Evolutionary conservation across 2,113 vertebrate genomes (phyloP).

Genomic region (Carassius gibelio): DNA sequence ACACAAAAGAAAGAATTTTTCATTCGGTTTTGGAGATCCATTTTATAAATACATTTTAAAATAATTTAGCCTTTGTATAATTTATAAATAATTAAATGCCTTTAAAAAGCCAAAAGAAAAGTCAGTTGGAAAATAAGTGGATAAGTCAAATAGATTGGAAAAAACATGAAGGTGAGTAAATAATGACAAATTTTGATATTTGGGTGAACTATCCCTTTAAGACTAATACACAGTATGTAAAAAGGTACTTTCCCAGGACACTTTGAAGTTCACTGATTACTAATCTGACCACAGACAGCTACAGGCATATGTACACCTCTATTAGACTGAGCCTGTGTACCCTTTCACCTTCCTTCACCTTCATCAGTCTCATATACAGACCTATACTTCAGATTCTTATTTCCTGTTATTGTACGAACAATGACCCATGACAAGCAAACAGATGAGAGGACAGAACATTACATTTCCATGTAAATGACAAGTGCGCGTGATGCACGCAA

Average conservation of each 20-base stretch:
- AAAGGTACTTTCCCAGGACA: neutral
- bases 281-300: slow-evolving; percentile 51
- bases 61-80: too few relatives aligned
- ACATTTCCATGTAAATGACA: slow-evolving; percentile 80
- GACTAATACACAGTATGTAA: neutral
- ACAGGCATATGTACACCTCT: slow-evolving; percentile 55
- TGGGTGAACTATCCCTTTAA: neutral
- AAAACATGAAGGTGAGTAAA: neutral
- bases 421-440: slow-evolving; percentile 69
- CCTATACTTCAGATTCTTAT: slow-evolving; percentile 65
- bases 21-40: neutral
- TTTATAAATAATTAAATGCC: neutral
- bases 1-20: neutral
- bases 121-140: neutral
- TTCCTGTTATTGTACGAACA: slow-evolving; percentile 67
- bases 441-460: slow-evolving; percentile 67
- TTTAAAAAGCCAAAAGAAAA: neutral
- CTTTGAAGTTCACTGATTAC: neutral
- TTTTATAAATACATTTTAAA: neutral
- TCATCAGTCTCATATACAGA: slow-evolving; percentile 58
- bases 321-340: slow-evolving; percentile 26
- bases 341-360: slow-evolving; percentile 20
- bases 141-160: neutral
- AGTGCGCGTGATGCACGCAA: slow-evolving; percentile 70
- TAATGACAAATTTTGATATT: neutral